phyloP scores from a whole-genome alignment of 2,888 invertebrate genomes.

The Catocala sponsa region DNA sequence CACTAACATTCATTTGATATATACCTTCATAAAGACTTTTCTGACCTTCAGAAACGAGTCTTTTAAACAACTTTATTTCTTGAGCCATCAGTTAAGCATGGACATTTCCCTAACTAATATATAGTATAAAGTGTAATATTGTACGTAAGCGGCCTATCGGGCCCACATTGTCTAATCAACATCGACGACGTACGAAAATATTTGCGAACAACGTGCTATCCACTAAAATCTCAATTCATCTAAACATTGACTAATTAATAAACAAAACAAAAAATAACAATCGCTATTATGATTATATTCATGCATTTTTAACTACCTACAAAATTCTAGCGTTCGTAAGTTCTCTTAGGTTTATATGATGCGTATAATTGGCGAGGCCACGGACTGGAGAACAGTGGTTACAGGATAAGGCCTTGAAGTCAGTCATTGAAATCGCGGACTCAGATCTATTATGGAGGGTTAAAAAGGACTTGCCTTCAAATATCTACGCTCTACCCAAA shows the following conservation, averaged over 20 bases:
- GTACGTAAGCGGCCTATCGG: constrained; percentile 20
- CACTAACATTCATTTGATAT: constrained; percentile 21
- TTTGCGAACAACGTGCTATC: constrained; percentile 56
- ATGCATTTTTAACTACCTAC: constrained; percentile 77
- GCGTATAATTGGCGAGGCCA: constrained; percentile 43
- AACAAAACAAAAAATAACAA: constrained; percentile 71
- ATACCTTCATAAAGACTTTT: constrained; percentile 2
- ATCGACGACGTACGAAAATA: constrained; percentile 56
- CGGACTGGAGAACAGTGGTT: constrained; percentile 13
- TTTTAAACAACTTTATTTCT: neutral
- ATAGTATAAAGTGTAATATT: constrained; percentile 20
- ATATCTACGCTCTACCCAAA: constrained; percentile 10
- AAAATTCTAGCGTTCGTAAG: constrained; percentile 75
- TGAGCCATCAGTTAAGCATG: no score
- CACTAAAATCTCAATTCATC: constrained; percentile 66
- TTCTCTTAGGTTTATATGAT: constrained; percentile 62
- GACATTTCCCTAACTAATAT: neutral
- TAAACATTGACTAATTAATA: constrained; percentile 75
- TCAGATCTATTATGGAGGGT: constrained; percentile 8
- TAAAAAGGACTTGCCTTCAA: constrained; percentile 8
- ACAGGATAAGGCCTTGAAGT: constrained; percentile 4
- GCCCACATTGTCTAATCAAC: constrained; percentile 23
- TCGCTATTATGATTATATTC: constrained; percentile 66
- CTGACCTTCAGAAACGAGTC: neutral
- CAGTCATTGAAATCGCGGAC: neutral